A percentile compares a stretch with the other conserved stretches of the same genome.
Evolutionary conservation across 2,888 invertebrate genomes (phyloP).

Genomic region (Platypus cylindrus): DNA sequence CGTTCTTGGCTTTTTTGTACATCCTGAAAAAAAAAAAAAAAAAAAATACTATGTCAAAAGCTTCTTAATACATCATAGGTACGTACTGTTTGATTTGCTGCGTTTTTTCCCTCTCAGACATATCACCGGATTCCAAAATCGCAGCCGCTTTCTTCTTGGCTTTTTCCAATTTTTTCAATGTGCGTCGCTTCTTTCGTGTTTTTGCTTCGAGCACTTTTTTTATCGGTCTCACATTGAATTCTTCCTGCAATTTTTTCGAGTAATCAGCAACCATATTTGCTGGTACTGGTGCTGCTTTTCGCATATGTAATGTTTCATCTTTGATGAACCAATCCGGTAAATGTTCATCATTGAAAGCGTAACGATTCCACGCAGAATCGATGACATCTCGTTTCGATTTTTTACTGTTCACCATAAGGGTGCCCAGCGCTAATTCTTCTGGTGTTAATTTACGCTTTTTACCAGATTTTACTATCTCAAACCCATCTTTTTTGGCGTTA

Average conservation of each 20-base stretch:
- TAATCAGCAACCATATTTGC: conserved; percentile 68
- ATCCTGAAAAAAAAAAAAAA: conserved; percentile 42
- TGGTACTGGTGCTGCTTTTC: conserved; percentile 70
- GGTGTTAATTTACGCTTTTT: conserved; percentile 55
- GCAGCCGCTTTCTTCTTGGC: conserved; percentile 92
- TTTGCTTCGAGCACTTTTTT: conserved; percentile 98
- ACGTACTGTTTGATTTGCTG: conserved; percentile 77
- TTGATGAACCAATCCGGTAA: conserved; percentile 93
- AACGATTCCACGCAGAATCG: conserved; percentile 88
- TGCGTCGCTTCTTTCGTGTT: conserved; percentile 90
- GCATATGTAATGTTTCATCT: conserved; percentile 87
- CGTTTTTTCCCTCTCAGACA: conserved; percentile 86
- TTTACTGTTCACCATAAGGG: conserved; percentile 79
- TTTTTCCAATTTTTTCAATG: conserved; percentile 73
- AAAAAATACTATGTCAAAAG: too few relatives aligned
- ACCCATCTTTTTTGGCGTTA: conserved; percentile 43
- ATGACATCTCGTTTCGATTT: conserved; percentile 82
- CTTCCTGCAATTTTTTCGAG: conserved; percentile 63
- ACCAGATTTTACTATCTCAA: conserved; percentile 51
- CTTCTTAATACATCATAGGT: neutral
- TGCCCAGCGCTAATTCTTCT: conserved; percentile 84
- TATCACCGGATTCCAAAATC: conserved; percentile 81
- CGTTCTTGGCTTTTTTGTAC: conserved; percentile 79
- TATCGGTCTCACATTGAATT: conserved; percentile 87
- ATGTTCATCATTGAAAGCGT: conserved; percentile 79